Evolutionary conservation across 2,113 vertebrate species (phyloP).

Genomic region (Pyxicephalus adspersus): DNA sequence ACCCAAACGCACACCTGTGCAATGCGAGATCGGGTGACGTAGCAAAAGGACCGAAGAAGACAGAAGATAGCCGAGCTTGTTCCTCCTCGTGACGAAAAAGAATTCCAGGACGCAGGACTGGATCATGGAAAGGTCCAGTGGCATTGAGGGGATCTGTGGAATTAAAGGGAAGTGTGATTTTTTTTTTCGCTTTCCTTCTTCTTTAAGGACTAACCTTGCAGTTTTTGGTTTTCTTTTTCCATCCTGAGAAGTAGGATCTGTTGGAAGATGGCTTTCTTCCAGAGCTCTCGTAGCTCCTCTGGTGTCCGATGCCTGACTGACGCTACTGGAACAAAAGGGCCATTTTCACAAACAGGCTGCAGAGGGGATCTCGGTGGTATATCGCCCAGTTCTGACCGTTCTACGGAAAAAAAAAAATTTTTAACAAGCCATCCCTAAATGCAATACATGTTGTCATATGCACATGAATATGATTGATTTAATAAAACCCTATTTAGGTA

Average conservation of each 20-base stretch:
- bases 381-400: slow-evolving; percentile 81
- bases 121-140: too few species aligned
- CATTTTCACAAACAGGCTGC: slow-evolving; percentile 72
- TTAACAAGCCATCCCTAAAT: background rate
- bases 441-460: background rate
- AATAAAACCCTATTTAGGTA: background rate
- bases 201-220: slow-evolving; percentile 83
- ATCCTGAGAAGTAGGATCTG: slow-evolving; percentile 95
- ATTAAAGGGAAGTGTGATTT: too few species aligned
- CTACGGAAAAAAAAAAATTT: slow-evolving; percentile 65
- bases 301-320: slow-evolving; percentile 80
- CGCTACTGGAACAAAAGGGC: slow-evolving; percentile 72
- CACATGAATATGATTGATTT: background rate
- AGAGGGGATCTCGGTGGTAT: slow-evolving; percentile 70
- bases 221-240: slow-evolving; percentile 95
- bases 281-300: slow-evolving; percentile 87
- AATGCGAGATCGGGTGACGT: too few species aligned
- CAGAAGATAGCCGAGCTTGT: too few species aligned
- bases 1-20: too few species aligned
- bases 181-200: background rate
- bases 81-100: too few species aligned
- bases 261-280: slow-evolving; percentile 93
- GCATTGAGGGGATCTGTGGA: too few species aligned
- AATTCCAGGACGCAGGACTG: background rate
- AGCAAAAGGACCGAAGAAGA: too few species aligned